Conservation (phyloP, 1,140 invertebrate species). For the Galleria mellonella region DNA sequence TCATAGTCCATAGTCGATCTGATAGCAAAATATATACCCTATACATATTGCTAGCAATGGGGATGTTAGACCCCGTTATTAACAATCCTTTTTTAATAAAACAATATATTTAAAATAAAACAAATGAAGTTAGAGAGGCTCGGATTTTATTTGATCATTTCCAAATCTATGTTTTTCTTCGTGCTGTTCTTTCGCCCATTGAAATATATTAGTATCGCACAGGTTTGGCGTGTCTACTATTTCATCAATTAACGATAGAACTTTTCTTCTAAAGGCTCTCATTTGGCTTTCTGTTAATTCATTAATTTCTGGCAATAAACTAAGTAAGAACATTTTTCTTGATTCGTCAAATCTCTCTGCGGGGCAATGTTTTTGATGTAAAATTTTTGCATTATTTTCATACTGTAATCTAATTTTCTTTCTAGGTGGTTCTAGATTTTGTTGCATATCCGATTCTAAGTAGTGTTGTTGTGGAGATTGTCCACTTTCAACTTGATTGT, state of each 20-base stretch:
- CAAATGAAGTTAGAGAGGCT: background rate
- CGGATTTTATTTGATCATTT: slow-evolving; percentile 9
- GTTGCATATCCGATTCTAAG: slow-evolving; percentile 6
- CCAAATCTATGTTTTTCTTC: background rate
- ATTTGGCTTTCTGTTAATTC: slow-evolving; percentile 14
- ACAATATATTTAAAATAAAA: no score
- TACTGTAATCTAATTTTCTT: slow-evolving; percentile 5
- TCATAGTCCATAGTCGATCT: no score
- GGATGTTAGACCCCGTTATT: no score
- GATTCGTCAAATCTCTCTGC: slow-evolving; percentile 7
- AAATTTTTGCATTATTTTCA: background rate
- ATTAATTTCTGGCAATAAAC: slow-evolving; percentile 18
- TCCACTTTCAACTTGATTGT: slow-evolving; percentile 2
- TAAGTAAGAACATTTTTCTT: slow-evolving; percentile 21
- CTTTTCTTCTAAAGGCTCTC: slow-evolving; percentile 17
- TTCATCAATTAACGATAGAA: slow-evolving; percentile 13
- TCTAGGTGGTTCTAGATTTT: slow-evolving; percentile 7
- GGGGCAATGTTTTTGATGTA: background rate
- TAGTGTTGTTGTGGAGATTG: slow-evolving; percentile 4
- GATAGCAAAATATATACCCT: no score
- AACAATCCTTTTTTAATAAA: no score
- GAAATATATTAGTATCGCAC: slow-evolving; percentile 6
- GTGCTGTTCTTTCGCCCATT: slow-evolving; percentile 6
- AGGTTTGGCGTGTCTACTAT: slow-evolving; percentile 7
- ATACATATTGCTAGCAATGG: no score